Base-by-base conservation (phyloP, 1,140 invertebrate species). In the Neuroterus valhalla region DNA sequence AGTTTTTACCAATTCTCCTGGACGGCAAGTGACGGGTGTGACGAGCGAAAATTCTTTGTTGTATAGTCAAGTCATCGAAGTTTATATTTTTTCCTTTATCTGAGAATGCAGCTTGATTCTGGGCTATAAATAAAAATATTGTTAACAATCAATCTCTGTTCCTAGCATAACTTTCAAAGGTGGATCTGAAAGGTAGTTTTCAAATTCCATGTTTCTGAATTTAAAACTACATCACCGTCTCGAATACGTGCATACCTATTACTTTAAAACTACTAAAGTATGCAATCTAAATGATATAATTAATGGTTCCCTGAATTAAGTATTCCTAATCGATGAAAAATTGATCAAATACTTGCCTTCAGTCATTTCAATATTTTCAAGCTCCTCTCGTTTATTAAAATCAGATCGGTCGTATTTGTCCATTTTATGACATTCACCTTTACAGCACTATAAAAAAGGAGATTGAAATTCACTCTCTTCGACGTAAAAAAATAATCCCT, bases 31-130 rank as follows among this genome's bases (percentile, higher is more conserved):
- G 55, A 62, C 55, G 55, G 26, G 55, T 38, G 31, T 62, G 55
- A 38, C 31, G 55, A 62, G 55, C 55, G 15, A 62, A 62, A 62
- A 62, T 62, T 62, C 55, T 62, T 62, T 62, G 55, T 62, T 62
- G 55, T 8, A 62, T 6, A 23, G 21, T 31, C 11, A 62, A 3
- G 31, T 62, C 31, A 1, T 26, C 31, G 10, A 26, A 15, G 15
- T 62, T 62, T 15, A 14, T 5, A 31, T 55, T 55, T 12, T 6
- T 31, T 17, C 15, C 31, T 31, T 38, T 23, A 1, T 15, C 55
- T 38, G 12, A 8, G 31, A 8, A 12, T 38, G 14, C 11, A 6
- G n/a, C 12, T 31, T 38, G 11, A 26, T 6, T 23, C n/a, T 62
- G 55, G 14, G 55, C 55, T 62, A 8, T 14, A 62, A 62, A 62